phyloP scores from a whole-genome alignment of 2,797 vertebrate species.

The Acestrorhynchus altus region DNA sequence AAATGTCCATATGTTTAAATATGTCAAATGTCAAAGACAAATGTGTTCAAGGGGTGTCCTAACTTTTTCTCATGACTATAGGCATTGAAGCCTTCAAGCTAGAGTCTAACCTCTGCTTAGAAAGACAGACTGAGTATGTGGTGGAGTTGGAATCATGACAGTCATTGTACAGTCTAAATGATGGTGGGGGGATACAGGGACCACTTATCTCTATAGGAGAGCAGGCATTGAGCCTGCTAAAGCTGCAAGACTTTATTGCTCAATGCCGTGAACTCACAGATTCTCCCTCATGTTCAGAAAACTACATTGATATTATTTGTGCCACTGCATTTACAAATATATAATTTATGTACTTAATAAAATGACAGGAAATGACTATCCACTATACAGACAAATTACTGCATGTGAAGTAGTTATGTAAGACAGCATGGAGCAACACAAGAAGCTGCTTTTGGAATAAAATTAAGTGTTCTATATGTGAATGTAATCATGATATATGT shows the following conservation, averaged over 20 bases:
- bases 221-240: conserved; percentile 1
- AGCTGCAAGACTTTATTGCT: background rate
- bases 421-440: too few relatives aligned
- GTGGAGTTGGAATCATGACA: conserved; percentile 1
- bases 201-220: conserved; percentile 23
- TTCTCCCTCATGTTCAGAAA: background rate
- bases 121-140: conserved; percentile 8
- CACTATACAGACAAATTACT: too few relatives aligned
- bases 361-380: background rate
- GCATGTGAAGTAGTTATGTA: too few relatives aligned
- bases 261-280: background rate
- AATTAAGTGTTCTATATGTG: too few relatives aligned
- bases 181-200: conserved; percentile 9
- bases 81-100: background rate
- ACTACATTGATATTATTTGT: background rate
- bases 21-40: too few relatives aligned
- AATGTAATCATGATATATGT: too few relatives aligned
- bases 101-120: background rate
- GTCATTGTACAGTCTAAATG: conserved; percentile 30
- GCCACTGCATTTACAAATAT: background rate
- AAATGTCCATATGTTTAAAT: too few relatives aligned
- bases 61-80: too few relatives aligned
- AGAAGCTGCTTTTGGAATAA: too few relatives aligned
- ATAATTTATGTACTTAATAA: background rate
- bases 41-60: too few relatives aligned